These are phyloP conservation scores for Meloidogyne exigua DNA, from an alignment of 1,140 invertebrate species.

Conservation along the genomic window DNA sequence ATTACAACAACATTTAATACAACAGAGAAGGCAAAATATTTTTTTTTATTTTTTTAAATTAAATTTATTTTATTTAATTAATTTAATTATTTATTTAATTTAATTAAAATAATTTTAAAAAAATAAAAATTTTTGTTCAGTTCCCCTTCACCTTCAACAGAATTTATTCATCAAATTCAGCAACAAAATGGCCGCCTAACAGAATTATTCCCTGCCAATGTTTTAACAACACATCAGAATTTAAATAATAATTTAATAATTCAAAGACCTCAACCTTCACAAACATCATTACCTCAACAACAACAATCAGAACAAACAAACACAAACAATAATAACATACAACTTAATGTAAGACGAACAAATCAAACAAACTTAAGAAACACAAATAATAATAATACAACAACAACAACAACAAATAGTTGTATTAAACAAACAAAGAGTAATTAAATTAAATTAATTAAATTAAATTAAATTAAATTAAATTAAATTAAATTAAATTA, in stretches of 20 bases:
- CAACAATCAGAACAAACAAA: background rate
- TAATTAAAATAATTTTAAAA: background rate
- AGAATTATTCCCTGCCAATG: slow-evolving; percentile 12
- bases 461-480: too few species aligned
- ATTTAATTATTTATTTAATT: background rate
- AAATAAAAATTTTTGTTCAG: background rate
- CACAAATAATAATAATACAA: background rate
- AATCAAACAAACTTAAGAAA: background rate
- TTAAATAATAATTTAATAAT: background rate
- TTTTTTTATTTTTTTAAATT: background rate
- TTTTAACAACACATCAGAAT: background rate
- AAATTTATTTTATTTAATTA: background rate
- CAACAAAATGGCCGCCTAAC: slow-evolving; percentile 2
- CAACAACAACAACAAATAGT: too few species aligned
- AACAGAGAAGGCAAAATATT: slow-evolving; percentile 10
- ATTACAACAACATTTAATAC: background rate
- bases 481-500: too few species aligned
- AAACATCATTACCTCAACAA: background rate
- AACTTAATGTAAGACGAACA: background rate
- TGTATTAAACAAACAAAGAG: background rate
- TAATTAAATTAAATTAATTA: background rate
- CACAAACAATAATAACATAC: background rate
- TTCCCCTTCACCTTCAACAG: slow-evolving; percentile 9
- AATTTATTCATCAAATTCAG: slow-evolving; percentile 15
- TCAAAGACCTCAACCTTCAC: background rate